Percentiles rank a stretch among this genome's conserved stretches.
Conservation (phyloP, 2,888 invertebrate genomes). For the Bruchidius siliquastri region DNA sequence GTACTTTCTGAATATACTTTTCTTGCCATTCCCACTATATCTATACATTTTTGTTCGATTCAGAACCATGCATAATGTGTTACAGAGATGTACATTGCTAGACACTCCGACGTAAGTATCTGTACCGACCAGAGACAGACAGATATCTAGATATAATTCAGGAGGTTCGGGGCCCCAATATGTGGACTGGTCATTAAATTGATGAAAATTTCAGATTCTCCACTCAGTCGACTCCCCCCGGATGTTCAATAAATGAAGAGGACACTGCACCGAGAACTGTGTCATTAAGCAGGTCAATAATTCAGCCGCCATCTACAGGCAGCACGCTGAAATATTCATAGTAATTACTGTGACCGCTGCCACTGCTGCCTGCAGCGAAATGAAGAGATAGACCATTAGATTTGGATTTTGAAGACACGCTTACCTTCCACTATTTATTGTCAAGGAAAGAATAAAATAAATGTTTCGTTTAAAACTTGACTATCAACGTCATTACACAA, state of each 20-base stretch:
- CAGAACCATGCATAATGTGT: background rate
- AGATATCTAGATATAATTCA: background rate
- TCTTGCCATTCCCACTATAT: no score
- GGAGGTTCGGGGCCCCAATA: background rate
- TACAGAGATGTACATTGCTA: background rate
- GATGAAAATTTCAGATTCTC: background rate
- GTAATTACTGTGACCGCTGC: background rate
- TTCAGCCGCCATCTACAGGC: background rate
- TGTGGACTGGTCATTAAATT: background rate
- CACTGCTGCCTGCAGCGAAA: background rate
- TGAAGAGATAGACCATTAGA: background rate
- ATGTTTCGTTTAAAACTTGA: no score
- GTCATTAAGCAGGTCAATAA: background rate
- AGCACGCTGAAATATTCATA: background rate
- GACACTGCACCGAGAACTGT: background rate
- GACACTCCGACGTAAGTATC: background rate
- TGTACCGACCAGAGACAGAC: background rate
- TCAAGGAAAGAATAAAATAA: no score
- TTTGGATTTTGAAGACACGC: background rate
- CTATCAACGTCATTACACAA: no score
- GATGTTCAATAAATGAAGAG: background rate
- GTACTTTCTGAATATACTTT: no score
- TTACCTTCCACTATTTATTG: no score
- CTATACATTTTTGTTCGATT: no score
- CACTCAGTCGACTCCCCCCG: background rate